These are phyloP conservation scores for Hyposoter didymator DNA, from an alignment of 2,888 invertebrate species.

Conservation along the genomic window DNA sequence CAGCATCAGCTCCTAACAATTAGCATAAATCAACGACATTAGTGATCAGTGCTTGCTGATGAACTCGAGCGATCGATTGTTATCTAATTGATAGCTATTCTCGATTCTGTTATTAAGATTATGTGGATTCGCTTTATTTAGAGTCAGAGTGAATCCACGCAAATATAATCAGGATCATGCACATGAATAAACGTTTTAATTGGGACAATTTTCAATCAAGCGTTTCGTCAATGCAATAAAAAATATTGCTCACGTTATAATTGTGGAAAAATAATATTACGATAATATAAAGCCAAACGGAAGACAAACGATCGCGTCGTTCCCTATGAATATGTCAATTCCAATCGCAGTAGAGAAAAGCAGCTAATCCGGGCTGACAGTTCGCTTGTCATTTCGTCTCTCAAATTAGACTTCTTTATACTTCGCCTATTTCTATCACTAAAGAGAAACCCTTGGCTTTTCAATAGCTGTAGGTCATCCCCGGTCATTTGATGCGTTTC, in stretches of 20 bases:
- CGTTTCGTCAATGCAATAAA: background rate
- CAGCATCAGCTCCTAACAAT: slow-evolving; percentile 71
- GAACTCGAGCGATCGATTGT: slow-evolving; percentile 22
- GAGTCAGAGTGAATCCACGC: background rate
- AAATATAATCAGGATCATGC: background rate
- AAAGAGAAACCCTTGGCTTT: slow-evolving; percentile 3
- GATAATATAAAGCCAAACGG: background rate
- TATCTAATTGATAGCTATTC: slow-evolving; percentile 31
- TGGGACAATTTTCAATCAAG: background rate
- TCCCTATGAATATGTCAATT: background rate
- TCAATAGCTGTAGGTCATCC: background rate
- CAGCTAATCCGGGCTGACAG: too few species aligned
- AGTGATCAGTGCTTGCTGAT: background rate
- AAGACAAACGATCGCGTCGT: background rate
- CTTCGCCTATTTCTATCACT: background rate
- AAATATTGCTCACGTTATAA: background rate
- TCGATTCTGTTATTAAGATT: slow-evolving; percentile 1
- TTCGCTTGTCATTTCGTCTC: too few species aligned
- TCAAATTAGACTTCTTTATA: too few species aligned
- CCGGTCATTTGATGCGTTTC: background rate
- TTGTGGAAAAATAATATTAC: background rate
- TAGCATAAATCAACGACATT: slow-evolving; percentile 74
- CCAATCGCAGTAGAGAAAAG: too few species aligned
- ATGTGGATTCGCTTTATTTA: background rate
- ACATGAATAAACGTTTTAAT: background rate